A percentile compares a stretch with the other conserved stretches of the same genome.
Evolutionary conservation across 1,140 invertebrate species (phyloP).

Genomic region (Arion vulgaris): DNA sequence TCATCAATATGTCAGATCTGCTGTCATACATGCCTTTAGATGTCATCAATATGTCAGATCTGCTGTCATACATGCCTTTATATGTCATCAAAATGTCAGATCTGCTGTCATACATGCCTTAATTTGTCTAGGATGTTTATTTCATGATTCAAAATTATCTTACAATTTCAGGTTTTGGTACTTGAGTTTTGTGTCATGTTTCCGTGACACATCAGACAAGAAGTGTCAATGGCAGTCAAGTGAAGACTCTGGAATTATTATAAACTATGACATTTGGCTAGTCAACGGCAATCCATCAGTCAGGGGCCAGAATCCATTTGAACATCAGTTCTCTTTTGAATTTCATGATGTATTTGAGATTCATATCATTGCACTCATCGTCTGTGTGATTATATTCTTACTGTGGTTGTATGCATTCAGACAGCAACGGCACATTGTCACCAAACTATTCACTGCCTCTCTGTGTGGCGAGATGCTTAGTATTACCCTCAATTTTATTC

Average conservation of each 20-base stretch:
- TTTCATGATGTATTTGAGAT: constrained; percentile 89
- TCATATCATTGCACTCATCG: constrained; percentile 89
- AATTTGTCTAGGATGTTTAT: too few species aligned
- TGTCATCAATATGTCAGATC: too few species aligned
- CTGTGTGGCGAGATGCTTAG: constrained; percentile 88
- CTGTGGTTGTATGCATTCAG: constrained; percentile 91
- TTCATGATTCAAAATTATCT: neutral
- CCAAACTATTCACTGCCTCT: constrained; percentile 90
- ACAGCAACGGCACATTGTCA: constrained; percentile 90
- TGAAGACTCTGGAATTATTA: constrained; percentile 67
- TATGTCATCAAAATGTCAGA: too few species aligned
- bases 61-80: too few species aligned
- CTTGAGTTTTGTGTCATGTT: constrained; percentile 93
- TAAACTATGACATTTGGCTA: constrained; percentile 95
- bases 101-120: too few species aligned
- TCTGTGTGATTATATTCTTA: constrained; percentile 86
- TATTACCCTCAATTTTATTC: constrained; percentile 88
- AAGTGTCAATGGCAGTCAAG: constrained; percentile 65
- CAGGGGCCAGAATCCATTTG: constrained; percentile 81
- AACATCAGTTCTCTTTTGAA: constrained; percentile 97
- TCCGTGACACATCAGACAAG: constrained; percentile 80
- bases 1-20: too few species aligned
- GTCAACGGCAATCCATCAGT: constrained; percentile 93
- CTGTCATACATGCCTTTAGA: too few species aligned
- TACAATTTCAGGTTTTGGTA: constrained; percentile 91